phyloP scores from a whole-genome alignment of 2,797 vertebrate genomes.

The Phataginus tricuspis region DNA sequence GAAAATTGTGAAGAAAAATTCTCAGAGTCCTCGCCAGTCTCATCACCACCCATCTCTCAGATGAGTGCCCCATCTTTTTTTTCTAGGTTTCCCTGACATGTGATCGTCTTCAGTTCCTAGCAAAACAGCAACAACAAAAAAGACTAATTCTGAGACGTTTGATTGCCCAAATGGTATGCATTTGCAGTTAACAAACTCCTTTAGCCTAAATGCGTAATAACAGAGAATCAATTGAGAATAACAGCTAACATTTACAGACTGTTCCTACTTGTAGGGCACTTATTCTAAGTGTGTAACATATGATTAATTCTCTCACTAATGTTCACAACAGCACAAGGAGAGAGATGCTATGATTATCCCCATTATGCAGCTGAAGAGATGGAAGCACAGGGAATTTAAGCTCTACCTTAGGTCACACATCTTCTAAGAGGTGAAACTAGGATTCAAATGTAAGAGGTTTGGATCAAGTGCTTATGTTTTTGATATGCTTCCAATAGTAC shows the following conservation, averaged over 20 bases:
- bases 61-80: neutral
- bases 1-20: neutral
- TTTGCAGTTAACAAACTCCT: constrained; percentile 37
- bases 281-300: neutral
- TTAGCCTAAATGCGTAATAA: neutral
- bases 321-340: neutral
- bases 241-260: constrained; percentile 18
- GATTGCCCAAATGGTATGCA: neutral
- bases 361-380: neutral
- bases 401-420: neutral
- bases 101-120: neutral
- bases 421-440: neutral
- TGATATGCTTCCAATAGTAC: neutral
- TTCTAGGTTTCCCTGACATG: neutral
- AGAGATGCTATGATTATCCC: neutral
- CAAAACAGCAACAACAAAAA: neutral
- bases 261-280: neutral
- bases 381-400: neutral
- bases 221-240: constrained; percentile 13
- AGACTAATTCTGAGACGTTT: neutral
- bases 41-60: neutral
- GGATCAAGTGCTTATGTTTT: neutral
- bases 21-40: neutral
- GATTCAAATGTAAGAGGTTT: neutral
- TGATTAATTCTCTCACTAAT: constrained; percentile 23